These are phyloP conservation scores for Diaperis boleti DNA, from an alignment of 2,888 invertebrate genomes.

Conservation along the genomic window DNA sequence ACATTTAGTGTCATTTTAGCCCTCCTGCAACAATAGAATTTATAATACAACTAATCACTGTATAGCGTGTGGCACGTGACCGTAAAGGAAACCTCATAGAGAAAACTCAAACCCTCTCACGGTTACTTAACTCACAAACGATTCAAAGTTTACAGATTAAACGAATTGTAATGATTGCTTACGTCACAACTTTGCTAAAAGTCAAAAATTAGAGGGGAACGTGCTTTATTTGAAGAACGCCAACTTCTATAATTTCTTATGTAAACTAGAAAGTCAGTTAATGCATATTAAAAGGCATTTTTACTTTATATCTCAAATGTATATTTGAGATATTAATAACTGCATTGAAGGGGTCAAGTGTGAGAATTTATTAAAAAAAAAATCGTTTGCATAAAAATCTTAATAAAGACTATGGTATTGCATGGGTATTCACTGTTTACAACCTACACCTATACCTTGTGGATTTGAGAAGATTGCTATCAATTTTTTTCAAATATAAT, in stretches of 20 bases:
- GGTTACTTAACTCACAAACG: slow-evolving; percentile 54
- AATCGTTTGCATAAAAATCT: too few species aligned
- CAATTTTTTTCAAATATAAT: too few species aligned
- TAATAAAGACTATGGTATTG: too few species aligned
- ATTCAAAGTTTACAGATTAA: slow-evolving; percentile 56
- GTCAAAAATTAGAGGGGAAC: slow-evolving; percentile 33
- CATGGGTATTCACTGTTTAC: too few species aligned
- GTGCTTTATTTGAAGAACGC: slow-evolving; percentile 8
- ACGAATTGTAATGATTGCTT: slow-evolving; percentile 59
- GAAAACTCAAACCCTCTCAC: slow-evolving; percentile 44
- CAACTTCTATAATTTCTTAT: neutral
- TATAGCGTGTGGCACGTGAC: slow-evolving; percentile 60
- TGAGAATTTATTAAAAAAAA: too few species aligned
- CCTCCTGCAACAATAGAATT: slow-evolving; percentile 51
- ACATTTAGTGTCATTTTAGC: slow-evolving; percentile 44
- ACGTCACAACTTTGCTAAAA: slow-evolving; percentile 42
- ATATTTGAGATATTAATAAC: too few species aligned
- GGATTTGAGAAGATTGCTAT: too few species aligned
- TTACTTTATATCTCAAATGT: too few species aligned
- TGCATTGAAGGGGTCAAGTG: too few species aligned
- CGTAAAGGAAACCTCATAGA: slow-evolving; percentile 37
- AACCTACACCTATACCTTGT: too few species aligned
- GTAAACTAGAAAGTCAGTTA: neutral
- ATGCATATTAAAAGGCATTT: too few species aligned
- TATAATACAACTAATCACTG: slow-evolving; percentile 60